Evolutionary conservation across 30 jellyfish, hydroid and myxozoan genomes (phyloP), one percentile per base, ranked within the genome.

Genomic region (Catostylus mosaicus): DNA sequence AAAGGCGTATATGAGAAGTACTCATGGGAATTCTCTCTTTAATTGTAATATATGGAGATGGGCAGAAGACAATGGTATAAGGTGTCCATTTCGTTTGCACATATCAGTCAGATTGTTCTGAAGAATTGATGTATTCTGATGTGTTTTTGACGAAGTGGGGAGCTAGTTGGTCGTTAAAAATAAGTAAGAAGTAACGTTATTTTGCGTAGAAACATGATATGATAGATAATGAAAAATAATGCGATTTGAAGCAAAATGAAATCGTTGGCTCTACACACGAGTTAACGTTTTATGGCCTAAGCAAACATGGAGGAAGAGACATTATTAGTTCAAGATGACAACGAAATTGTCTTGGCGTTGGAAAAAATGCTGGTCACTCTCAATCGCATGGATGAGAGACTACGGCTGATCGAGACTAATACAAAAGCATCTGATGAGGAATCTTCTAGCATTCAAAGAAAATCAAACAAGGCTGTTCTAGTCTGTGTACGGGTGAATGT

Each of bases 401-500:
- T 82, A 27, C 56, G 70, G 20, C 46, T n/a, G 52, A 82, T 82
- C 18, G 80, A 74, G 22, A 73, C 70, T 14, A 82, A 82, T 30
- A 82, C 92, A 3, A 82, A 70, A 72, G 51, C 59, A 38, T 31
- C 80, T 30, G 92, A 82, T 75, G 92, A 82, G 45, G 92, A 82
- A 60, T 27, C 70, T 8, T 1, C 72, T 8, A 51, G 86, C 59
- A 50, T 82, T 35, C 70, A 82, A 32, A 34, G 86, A 19, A 30
- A 68, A 62, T 32, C 92, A 12, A 46, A 60, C 9, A 46, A 43
- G 34, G 80, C 96, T 16, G 96, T 85, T 3, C 67, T 73, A 40
- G 88, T 90, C 23, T 74, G 80, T 16, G 73, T 90, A 50, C 60
- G 97, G 48, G 74, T 90, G 8, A 84, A 77, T 40, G 84, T 90